phyloP scores from a whole-genome alignment of 2,888 invertebrate genomes.

The Volucella zonaria region DNA sequence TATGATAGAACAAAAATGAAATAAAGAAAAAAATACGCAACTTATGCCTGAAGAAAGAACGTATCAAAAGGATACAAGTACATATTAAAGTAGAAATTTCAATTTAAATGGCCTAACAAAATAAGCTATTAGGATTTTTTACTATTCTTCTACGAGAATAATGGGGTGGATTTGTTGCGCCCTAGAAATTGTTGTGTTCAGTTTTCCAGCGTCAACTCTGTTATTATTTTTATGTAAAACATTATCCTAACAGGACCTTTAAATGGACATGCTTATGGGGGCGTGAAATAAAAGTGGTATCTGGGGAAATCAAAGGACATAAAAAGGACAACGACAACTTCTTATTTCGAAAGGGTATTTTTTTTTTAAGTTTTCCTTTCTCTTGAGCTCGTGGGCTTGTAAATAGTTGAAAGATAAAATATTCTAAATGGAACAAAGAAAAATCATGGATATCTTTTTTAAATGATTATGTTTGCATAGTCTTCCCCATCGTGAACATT shows the following conservation, averaged over 20 bases:
- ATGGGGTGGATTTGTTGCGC: conserved; percentile 67
- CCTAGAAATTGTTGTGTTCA: conserved; percentile 50
- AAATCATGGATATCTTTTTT: conserved; percentile 15
- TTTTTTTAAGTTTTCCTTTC: conserved; percentile 30
- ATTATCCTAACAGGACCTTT: conserved; percentile 72
- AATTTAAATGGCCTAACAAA: conserved; percentile 64
- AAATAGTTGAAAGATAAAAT: conserved; percentile 47
- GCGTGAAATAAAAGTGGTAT: conserved; percentile 73
- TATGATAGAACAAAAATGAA: conserved; percentile 19
- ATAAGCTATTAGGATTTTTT: conserved; percentile 65
- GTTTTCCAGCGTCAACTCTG: conserved; percentile 52
- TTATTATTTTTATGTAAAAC: conserved; percentile 73
- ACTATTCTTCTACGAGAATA: conserved; percentile 54
- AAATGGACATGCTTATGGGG: conserved; percentile 72
- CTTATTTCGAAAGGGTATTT: conserved; percentile 32
- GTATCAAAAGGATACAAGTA: conserved; percentile 49
- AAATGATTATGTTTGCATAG: conserved; percentile 24
- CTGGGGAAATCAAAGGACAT: conserved; percentile 72
- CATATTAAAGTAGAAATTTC: conserved; percentile 62
- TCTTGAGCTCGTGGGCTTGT: conserved; percentile 14
- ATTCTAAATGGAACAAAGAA: conserved; percentile 43
- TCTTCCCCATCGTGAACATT: too few relatives aligned
- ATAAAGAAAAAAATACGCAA: conserved; percentile 36
- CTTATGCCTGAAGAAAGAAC: conserved; percentile 51
- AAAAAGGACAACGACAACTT: conserved; percentile 68